Base-by-base conservation (phyloP, 2,888 invertebrate species). In the Drosophila cracens region DNA sequence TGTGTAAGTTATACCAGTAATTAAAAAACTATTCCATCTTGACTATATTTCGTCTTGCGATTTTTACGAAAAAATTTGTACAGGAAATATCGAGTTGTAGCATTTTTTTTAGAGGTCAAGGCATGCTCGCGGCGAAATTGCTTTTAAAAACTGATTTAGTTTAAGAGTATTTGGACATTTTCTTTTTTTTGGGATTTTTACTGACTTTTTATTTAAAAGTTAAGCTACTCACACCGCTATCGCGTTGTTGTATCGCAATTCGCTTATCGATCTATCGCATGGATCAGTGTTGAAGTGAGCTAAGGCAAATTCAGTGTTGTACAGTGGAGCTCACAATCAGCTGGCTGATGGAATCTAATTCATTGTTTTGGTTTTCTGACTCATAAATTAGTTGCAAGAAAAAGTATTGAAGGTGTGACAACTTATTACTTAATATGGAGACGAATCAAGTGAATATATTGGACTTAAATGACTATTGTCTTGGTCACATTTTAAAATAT, bases 381-480 rank as follows among this genome's bases (percentile, higher is more conserved):
- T 46, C 46, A 46, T 1, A 8, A 16, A 8, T 1, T 46, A 1
- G 4, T 25, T 16, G 1, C 16, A 16, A 16, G 4, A 4, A 34
- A 1, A 31, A 48, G 29, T 48, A 2, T 27, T 6, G 6, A 2
- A 36, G 16, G 18, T 11, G 34, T 1, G 7, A 13, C 21, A 6
- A 13, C 4, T 16, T 16, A 34, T 7, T 6, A 4, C 6, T 1
- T 29, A 43, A 18, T 29, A 68, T 65, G 65, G 49, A 18, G 6
- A 0, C 34, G 0, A 18, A n/a, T 34, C 36, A 18, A 34, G 2
- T 38, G 18, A 72, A 57, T 33, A 74, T 76, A 25, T 29, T 76
- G 27, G 61, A 69, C 21, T 53, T 73, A 2, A 73, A 73, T 25
- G 70, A 78, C 27, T 58, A 78, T 54, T 76, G 74, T 25, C 40